Evolutionary conservation across 2,888 invertebrate species (phyloP).

Genomic region (Hipparchia sbordonii): DNA sequence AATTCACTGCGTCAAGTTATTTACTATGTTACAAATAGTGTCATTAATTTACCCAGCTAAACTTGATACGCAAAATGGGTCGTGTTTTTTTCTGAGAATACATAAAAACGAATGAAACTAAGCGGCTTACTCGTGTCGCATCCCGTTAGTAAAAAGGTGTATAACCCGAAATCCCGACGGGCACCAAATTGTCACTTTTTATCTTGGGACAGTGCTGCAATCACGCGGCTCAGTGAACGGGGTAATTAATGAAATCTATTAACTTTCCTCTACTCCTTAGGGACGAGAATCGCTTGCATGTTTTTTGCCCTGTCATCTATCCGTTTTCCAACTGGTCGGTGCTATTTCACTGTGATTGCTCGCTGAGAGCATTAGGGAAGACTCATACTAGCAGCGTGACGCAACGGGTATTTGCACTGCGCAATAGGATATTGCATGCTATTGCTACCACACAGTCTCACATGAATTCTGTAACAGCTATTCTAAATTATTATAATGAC

Average conservation of each 20-base stretch:
- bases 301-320: conserved; percentile 70
- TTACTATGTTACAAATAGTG: conserved; percentile 2
- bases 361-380: conserved; percentile 31
- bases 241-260: conserved; percentile 83
- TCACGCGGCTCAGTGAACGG: conserved; percentile 80
- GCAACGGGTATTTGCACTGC: not conserved
- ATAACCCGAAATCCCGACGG: conserved; percentile 58
- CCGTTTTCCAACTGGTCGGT: conserved; percentile 57
- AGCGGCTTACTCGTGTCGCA: conserved; percentile 51
- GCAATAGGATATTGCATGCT: too few relatives aligned
- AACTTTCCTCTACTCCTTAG: conserved; percentile 73
- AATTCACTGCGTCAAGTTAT: not conserved
- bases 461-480: too few relatives aligned
- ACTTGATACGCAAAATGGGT: conserved; percentile 25
- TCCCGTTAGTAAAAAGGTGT: conserved; percentile 58
- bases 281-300: conserved; percentile 60
- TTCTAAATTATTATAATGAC: too few relatives aligned
- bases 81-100: conserved; percentile 31
- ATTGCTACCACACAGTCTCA: too few relatives aligned
- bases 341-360: conserved; percentile 47
- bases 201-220: conserved; percentile 71
- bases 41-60: conserved; percentile 26
- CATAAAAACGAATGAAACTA: conserved; percentile 41
- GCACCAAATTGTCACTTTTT: conserved; percentile 70
- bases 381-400: not conserved